phyloP scores from a whole-genome alignment of 2,888 invertebrate genomes.

The Ichneumoninae sp. region DNA sequence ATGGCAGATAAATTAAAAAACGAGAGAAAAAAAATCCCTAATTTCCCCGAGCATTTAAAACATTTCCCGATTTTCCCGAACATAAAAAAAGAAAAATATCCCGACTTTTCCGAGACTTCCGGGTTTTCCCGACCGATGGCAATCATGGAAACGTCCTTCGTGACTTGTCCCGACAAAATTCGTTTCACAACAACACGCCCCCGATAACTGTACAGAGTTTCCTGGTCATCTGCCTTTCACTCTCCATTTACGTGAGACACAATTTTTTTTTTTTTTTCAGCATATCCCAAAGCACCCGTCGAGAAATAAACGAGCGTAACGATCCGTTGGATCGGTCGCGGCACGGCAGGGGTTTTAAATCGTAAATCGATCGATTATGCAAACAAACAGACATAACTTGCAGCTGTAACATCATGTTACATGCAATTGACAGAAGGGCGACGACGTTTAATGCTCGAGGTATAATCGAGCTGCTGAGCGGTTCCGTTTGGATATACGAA shows the following conservation, averaged over 20 bases:
- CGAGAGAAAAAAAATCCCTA: background rate
- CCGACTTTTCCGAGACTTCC: no score
- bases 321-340: background rate
- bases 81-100: no score
- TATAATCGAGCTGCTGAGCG: constrained; percentile 37
- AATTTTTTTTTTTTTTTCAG: background rate
- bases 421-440: background rate
- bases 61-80: no score
- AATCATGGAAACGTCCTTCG: background rate
- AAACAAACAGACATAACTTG: constrained; percentile 18
- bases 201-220: constrained; percentile 12
- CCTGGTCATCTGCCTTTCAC: background rate
- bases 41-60: background rate
- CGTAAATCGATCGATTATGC: constrained; percentile 40
- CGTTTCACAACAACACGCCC: background rate
- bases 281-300: background rate
- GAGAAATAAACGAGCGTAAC: constrained; percentile 37
- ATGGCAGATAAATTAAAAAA: background rate
- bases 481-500: constrained; percentile 4
- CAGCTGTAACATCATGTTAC: constrained; percentile 18
- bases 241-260: constrained; percentile 4
- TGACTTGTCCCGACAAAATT: background rate
- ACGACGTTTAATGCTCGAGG: constrained; percentile 20
- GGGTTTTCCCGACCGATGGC: no score
- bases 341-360: constrained; percentile 30